Base-by-base conservation (phyloP, 1,140 invertebrate species). In the Drosophila aff. region DNA sequence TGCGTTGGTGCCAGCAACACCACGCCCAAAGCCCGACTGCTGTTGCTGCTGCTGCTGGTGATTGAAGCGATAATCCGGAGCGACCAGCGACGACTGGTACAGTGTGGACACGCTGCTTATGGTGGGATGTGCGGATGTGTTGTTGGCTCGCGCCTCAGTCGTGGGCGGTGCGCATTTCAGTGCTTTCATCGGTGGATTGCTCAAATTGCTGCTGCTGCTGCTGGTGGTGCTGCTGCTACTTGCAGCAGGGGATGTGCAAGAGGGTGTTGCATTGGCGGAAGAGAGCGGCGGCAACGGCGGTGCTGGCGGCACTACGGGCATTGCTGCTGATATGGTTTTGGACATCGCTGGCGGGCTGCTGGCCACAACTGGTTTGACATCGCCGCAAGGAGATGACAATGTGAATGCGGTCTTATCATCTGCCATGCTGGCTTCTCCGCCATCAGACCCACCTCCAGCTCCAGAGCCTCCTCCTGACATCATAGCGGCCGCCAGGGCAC, bases 71-170 rank as follows among this genome's bases (percentile, higher is more conserved):
- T 84, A 89, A 26, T 89, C 85, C 40, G 77, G 57, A 38, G 74
- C 46, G 28, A 77, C 75, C 64, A 81, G 61, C 38, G 78, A 16
- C 28, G 79, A 58, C 65, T 84, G 78, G 69, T 89, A 89, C 38
- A 80, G 38, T 28, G 58, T 62, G 76, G 53, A 62, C 50, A 72
- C 59, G 74, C 58, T 83, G 64, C 40, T 82, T 46, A 63, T 82
- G 82, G 90, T 82, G 82, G 91, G 83, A 68, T 71, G 67, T 85
- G 81, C 69, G 74, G 83, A 68, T 89, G 84, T 67, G 69, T 69
- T 89, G 81, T 69, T 89, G 81, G 84, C 81, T 89, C 78, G 63
- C 69, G 81, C 85, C 81, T 89, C 83, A 87, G 84, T 89, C 84
- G 74, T 66, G 62, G 78, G 74, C 86, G 83, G 73, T 76, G 68